Percentiles rank a stretch among this genome's conserved stretches.
Evolutionary conservation across 2,113 vertebrate genomes (phyloP).

Genomic region (Guaruba guarouba): DNA sequence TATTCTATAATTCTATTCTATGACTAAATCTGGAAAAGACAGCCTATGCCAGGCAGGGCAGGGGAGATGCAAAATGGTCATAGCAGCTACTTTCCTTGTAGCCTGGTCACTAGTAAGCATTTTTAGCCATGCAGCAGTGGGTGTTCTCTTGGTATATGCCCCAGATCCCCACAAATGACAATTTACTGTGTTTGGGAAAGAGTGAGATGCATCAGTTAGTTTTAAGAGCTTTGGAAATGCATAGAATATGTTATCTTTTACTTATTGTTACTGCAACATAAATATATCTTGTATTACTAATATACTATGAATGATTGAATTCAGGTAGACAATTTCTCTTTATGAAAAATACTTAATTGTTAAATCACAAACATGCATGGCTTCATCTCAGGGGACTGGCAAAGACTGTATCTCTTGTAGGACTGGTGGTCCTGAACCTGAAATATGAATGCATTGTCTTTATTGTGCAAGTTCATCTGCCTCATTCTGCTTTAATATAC

Average conservation of each 20-base stretch:
- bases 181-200: neutral
- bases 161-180: neutral
- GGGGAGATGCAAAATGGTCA: neutral
- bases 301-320: neutral
- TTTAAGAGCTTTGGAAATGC: neutral
- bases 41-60: no score
- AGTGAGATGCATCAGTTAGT: neutral
- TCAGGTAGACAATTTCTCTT: neutral
- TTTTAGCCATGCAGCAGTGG: neutral
- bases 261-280: neutral
- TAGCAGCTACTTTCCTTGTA: neutral
- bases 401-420: neutral
- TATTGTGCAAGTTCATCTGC: neutral
- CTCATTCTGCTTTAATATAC: neutral
- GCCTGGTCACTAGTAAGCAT: accelerated
- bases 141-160: neutral
- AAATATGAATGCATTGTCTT: neutral
- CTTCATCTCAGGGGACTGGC: neutral
- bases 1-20: no score
- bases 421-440: neutral
- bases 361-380: neutral
- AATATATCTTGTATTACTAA: neutral
- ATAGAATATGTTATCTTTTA: neutral
- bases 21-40: neutral
- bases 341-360: neutral